Base-by-base conservation (phyloP, 2,113 vertebrate genomes). In the Notothenia rossii region DNA sequence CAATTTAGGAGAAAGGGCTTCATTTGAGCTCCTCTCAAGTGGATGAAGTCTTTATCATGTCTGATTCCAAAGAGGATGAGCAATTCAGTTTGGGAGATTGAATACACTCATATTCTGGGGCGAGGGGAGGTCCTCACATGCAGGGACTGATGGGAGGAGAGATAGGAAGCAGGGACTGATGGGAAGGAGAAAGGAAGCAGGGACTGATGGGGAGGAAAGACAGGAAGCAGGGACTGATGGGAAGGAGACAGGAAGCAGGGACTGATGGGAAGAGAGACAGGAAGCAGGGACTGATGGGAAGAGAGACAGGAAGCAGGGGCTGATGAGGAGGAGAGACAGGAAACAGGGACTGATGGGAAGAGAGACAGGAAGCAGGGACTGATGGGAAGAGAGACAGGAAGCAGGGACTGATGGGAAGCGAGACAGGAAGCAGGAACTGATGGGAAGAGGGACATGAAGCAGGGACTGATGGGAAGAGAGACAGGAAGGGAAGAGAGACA, bases 21-120 rank as follows among this genome's bases (percentile, higher is more conserved):
- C 13, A 59, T 66, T n/a, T 48, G 45, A 66, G 49, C 40, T 72
- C 48, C 68, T 73, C 9, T 55, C 77, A 75, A 77, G 49, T 56
- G 69, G 64, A 69, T 79, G 82, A 82, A 40, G 68, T 29, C 53
- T 33, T n/a, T 62, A 77, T 86, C 54, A 43, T 50, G 70, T 79
- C 55, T 59, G 59, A 69, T 73, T 79, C 64, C 33, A 59, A 61
- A 79, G 70, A 50, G 22, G 60, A 87, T 49, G 59, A 80, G 68
- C 60, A 68, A 77, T 79, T 56, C 59, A 69, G n/a, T 65, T 68
- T 82, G 76, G 58, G 66, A 20, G 65, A 68, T 25, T 49, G 56
- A 78, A 58, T 67, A 46, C 20, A 62, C 54, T 64, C 20, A 64
- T 29, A 40, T 33, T 20, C 14, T 14, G 60, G 71, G 54, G 50